These are phyloP conservation scores for Drosophila auraria DNA, from an alignment of 1,140 invertebrate species.

Conservation along the genomic window DNA sequence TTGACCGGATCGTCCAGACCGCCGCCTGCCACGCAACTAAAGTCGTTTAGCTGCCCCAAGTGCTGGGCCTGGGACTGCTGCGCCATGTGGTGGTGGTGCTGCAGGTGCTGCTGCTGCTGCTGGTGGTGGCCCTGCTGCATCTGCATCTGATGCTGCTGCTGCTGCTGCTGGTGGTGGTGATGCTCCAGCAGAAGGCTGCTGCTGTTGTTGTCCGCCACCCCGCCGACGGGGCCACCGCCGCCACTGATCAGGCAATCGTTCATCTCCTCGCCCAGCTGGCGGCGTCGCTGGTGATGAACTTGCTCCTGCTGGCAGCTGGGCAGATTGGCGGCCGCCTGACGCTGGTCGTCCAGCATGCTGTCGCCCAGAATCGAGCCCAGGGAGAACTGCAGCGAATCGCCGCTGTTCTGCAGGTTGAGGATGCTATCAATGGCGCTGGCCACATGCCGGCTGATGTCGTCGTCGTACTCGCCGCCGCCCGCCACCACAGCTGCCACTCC, in stretches of 20 bases:
- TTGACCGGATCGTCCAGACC: constrained; percentile 82
- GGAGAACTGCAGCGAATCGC: constrained; percentile 80
- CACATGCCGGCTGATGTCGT: constrained; percentile 90
- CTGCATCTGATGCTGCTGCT: constrained; percentile 59
- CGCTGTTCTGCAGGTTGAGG: constrained; percentile 88
- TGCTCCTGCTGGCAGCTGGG: constrained; percentile 77
- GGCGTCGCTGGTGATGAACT: constrained; percentile 47
- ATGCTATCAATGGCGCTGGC: constrained; percentile 92
- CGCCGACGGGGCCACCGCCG: constrained; percentile 42
- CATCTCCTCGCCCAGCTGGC: constrained; percentile 78
- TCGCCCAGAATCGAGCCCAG: constrained; percentile 80
- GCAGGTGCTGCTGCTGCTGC: constrained; percentile 57
- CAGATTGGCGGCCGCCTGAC: constrained; percentile 63
- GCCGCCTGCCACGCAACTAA: constrained; percentile 73
- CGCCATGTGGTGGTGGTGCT: constrained; percentile 62
- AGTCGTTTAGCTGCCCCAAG: constrained; percentile 72
- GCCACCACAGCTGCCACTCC: constrained; percentile 36
- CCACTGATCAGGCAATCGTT: constrained; percentile 83
- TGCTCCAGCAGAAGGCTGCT: constrained; percentile 61
- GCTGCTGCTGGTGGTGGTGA: constrained; percentile 68
- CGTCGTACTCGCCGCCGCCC: constrained; percentile 85
- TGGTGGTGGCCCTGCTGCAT: constrained; percentile 59
- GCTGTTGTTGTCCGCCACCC: constrained; percentile 61
- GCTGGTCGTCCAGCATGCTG: constrained; percentile 77
- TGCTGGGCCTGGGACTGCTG: constrained; percentile 62